Evolutionary conservation across 2,113 vertebrate species (phyloP), one percentile per base, ranked within the genome.

Genomic region (Centropus unirufus): DNA sequence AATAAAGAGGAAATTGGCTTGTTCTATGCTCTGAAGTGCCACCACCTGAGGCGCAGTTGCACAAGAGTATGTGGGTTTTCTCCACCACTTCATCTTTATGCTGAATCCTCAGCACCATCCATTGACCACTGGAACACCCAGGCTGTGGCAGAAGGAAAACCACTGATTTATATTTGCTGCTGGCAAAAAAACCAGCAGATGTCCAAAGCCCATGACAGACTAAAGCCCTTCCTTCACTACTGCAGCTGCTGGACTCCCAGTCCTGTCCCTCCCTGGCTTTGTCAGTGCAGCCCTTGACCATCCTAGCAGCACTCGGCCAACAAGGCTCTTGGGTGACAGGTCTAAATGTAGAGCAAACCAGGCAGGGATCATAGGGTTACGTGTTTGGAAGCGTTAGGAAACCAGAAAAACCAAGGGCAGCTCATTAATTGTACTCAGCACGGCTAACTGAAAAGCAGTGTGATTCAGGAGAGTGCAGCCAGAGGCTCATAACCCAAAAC

Each of bases 71-170:
- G 14, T 2, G 16, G 12, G 3, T 2, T 63, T 73, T 61, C 72
- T 14, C 51, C 80, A 69, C 30, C 11, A 6, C 24, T 69, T 47
- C 54, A 8, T 58, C 63, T 77, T 49, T 5, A 0, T 3, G 21
- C 72, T 76, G 78, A 70, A 12, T 51, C 51, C 46, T 81, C 0
- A 0, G 66, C n/a, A 40, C 34, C 21, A 11, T 51, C 29, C 22
- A 0, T 14, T 18, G 52, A 12, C 34, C 23, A 21, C 24, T 34
- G 4, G 29, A 61, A 8, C 32, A 30, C n/a, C 27, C 1, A 0
- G 27, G 19, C n/a, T n/a, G 7, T 3, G 26, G 59, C 74, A 52
- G 70, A 49, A 49, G 59, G 73, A 59, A 83, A 62, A 73, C 5
- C 14, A n/a, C 29, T 42, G 51, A 67, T 54, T 36, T 80, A 4